These are phyloP conservation scores for Lucilia cuprina DNA, from an alignment of 1,140 invertebrate genomes.

Conservation along the genomic window DNA sequence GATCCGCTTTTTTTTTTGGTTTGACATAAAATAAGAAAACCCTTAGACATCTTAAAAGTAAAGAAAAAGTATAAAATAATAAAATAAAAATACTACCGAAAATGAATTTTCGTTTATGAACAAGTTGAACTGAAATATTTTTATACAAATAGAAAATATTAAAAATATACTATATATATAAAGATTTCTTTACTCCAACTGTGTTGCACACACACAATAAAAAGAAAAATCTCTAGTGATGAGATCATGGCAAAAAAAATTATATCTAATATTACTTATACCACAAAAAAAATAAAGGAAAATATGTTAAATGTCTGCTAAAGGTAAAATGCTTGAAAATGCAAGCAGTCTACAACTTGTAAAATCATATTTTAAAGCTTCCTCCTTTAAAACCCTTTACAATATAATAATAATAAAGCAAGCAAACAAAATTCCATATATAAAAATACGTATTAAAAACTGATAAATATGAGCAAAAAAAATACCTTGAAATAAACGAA, in stretches of 20 bases:
- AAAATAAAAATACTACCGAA: neutral
- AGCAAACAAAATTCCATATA: too few relatives aligned
- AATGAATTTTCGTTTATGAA: neutral
- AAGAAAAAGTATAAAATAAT: neutral
- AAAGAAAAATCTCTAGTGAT: neutral
- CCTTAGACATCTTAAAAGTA: neutral
- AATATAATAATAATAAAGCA: too few relatives aligned
- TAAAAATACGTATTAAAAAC: neutral
- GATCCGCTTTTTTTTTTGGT: neutral
- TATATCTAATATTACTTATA: constrained; percentile 15
- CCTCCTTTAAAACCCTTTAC: too few relatives aligned
- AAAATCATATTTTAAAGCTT: neutral
- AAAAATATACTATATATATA: too few relatives aligned
- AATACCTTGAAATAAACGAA: neutral
- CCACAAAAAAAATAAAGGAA: neutral
- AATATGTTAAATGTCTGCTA: neutral
- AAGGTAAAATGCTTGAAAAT: constrained; percentile 2
- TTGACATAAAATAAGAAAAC: neutral
- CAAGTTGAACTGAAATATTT: neutral
- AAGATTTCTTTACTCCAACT: too few relatives aligned
- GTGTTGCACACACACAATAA: neutral
- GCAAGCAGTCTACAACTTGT: neutral
- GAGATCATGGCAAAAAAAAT: neutral
- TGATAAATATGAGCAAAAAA: neutral
- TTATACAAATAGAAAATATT: neutral